Conservation (phyloP, 2,797 vertebrate genomes). For the Spatula versicolor region DNA sequence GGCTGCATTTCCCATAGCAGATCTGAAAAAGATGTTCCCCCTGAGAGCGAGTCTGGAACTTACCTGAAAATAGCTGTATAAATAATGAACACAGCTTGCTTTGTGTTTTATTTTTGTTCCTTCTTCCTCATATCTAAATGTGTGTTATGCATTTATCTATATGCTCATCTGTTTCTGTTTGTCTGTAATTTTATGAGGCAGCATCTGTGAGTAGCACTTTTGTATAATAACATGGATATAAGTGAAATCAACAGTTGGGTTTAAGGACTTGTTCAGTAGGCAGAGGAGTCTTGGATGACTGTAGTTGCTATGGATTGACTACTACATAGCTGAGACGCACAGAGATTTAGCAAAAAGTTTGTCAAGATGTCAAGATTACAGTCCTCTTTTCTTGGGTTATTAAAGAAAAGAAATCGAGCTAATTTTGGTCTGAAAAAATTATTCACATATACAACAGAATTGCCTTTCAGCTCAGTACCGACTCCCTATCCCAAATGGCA, state of each 20-base stretch:
- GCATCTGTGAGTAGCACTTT: constrained; percentile 26
- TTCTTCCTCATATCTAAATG: background rate
- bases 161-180: constrained; percentile 50
- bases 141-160: accelerated
- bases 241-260: constrained; percentile 34
- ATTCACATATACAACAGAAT: background rate
- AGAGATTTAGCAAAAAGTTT: background rate
- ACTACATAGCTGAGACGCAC: background rate
- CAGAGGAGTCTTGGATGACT: background rate
- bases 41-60: background rate
- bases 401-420: background rate
- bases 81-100: background rate
- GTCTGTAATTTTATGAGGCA: constrained; percentile 11
- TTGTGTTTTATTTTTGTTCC: background rate
- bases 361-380: background rate
- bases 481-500: background rate
- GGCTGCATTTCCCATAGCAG: background rate
- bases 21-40: background rate
- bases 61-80: background rate
- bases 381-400: background rate
- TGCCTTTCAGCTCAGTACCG: background rate
- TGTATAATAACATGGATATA: background rate
- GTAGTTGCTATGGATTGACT: background rate
- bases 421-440: background rate
- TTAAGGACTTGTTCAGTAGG: constrained; percentile 12